Percentiles rank a stretch among this genome's conserved stretches.
These are phyloP conservation scores for Enteromius radiatus DNA, from an alignment of 2,797 vertebrate genomes.

Conservation along the genomic window DNA sequence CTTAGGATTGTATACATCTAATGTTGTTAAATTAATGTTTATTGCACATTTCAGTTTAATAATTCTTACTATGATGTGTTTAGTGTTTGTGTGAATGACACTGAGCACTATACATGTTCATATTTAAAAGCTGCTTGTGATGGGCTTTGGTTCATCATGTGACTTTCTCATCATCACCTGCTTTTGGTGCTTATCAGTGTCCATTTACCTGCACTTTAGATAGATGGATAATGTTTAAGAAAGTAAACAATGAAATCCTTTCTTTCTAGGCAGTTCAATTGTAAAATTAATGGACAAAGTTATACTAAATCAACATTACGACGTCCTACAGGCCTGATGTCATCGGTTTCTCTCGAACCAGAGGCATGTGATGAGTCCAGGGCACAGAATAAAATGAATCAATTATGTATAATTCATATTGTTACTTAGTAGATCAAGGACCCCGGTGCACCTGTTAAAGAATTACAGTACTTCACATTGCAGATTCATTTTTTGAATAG, in stretches of 20 bases:
- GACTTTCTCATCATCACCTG: too few species aligned
- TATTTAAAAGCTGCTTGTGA: too few species aligned
- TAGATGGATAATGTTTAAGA: neutral
- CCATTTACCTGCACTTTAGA: conserved; percentile 4
- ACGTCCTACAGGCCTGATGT: neutral
- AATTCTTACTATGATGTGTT: too few species aligned
- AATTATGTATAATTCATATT: conserved; percentile 2
- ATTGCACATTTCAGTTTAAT: too few species aligned
- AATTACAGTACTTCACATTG: neutral
- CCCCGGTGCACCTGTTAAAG: neutral
- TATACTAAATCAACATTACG: neutral
- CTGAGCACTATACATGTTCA: too few species aligned
- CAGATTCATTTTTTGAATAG: neutral
- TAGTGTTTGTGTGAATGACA: too few species aligned
- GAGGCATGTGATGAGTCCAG: neutral
- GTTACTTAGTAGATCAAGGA: conserved; percentile 2
- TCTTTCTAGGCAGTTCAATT: neutral
- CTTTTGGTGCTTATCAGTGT: too few species aligned
- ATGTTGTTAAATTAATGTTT: too few species aligned
- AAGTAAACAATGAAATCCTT: conserved; percentile 2
- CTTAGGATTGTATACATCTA: too few species aligned
- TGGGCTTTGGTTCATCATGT: too few species aligned
- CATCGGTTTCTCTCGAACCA: neutral
- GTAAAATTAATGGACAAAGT: neutral
- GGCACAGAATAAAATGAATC: neutral